phyloP scores from a whole-genome alignment of 2,113 vertebrate genomes.

The Mustela lutreola region DNA sequence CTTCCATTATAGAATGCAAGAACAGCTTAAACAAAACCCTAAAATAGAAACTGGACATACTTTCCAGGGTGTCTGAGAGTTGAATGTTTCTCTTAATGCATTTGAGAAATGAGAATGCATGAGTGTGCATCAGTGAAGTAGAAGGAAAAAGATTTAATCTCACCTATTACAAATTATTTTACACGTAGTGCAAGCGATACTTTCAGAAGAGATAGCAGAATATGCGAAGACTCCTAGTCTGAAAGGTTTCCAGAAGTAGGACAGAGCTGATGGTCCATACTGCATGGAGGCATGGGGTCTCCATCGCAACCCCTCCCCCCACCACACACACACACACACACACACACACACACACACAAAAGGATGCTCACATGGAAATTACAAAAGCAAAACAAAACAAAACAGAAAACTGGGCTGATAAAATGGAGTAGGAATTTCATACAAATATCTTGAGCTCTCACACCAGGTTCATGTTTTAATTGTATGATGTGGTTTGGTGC shows the following conservation, averaged over 20 bases:
- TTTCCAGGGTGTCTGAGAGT: neutral
- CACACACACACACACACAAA: neutral
- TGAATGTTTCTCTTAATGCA: conserved; percentile 39
- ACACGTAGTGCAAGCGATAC: neutral
- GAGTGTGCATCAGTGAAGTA: neutral
- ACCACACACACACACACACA: accelerated
- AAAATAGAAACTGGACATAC: neutral
- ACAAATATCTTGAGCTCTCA: neutral
- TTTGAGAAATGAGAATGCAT: neutral
- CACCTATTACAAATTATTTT: neutral
- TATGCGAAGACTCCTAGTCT: neutral
- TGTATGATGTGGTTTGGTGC: neutral
- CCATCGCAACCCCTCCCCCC: too few relatives aligned
- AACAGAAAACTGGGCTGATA: neutral
- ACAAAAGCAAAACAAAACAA: neutral
- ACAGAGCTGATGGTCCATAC: neutral
- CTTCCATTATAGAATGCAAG: neutral
- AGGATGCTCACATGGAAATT: neutral
- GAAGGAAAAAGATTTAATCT: neutral
- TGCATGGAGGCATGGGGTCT: accelerated
- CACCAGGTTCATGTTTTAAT: neutral
- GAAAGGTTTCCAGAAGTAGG: neutral
- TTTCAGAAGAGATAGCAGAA: conserved; percentile 10
- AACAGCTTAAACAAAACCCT: neutral
- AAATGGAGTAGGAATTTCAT: neutral